These are phyloP conservation scores for Paramisgurnus dabryanus DNA, from an alignment of 2,113 vertebrate genomes.

Conservation along the genomic window DNA sequence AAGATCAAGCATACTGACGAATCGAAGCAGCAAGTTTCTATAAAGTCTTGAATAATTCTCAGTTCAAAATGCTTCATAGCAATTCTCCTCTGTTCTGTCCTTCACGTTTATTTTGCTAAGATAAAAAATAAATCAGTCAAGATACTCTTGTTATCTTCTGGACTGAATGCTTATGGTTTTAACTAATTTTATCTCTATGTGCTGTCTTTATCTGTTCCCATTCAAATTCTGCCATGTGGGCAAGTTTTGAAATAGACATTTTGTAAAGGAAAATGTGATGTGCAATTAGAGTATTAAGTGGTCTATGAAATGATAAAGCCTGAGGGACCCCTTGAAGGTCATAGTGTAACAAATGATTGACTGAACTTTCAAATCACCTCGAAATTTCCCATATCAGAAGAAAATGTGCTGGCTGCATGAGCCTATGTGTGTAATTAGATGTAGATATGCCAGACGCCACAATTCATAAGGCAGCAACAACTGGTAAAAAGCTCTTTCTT, in stretches of 20 bases:
- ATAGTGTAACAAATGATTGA: constrained; percentile 26
- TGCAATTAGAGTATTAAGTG: constrained; percentile 52
- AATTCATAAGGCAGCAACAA: background rate
- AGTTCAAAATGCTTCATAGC: constrained; percentile 63
- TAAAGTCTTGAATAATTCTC: constrained; percentile 64
- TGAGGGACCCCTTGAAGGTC: constrained; percentile 30
- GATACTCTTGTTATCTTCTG: constrained; percentile 64
- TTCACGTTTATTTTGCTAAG: constrained; percentile 29
- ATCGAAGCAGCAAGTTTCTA: constrained; percentile 68
- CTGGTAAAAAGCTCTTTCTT: background rate
- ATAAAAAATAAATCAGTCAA: constrained; percentile 56
- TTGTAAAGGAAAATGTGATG: constrained; percentile 57
- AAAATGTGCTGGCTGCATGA: constrained; percentile 8
- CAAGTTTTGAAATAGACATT: constrained; percentile 64
- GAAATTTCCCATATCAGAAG: constrained; percentile 17
- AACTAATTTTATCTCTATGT: constrained; percentile 63
- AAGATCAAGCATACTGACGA: constrained; percentile 72
- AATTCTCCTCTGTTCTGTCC: constrained; percentile 55
- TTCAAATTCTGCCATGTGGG: constrained; percentile 69
- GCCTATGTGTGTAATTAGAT: constrained; percentile 25
- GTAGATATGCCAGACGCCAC: background rate
- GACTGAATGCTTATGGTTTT: constrained; percentile 52
- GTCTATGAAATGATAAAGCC: constrained; percentile 60
- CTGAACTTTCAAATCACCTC: constrained; percentile 36
- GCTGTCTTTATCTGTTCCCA: constrained; percentile 65